Evolutionary conservation across 2,113 vertebrate genomes (phyloP).

Genomic region (Zeus faber): DNA sequence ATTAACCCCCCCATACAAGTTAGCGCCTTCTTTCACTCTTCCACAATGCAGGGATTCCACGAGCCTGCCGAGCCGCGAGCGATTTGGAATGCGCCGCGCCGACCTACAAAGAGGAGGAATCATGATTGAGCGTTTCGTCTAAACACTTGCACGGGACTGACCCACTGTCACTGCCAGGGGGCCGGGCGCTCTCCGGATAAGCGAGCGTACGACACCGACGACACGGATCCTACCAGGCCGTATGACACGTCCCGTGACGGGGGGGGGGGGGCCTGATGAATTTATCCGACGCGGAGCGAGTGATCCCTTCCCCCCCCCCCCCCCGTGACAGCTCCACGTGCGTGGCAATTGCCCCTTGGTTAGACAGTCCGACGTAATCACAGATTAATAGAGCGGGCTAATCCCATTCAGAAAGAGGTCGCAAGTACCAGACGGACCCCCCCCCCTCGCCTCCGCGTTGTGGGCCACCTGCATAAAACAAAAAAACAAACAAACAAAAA

Average conservation of each 20-base stretch:
- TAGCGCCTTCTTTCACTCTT: constrained; percentile 58
- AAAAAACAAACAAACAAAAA: not conserved
- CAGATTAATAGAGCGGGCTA: constrained; percentile 75
- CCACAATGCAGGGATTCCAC: constrained; percentile 72
- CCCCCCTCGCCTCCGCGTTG: constrained; percentile 32
- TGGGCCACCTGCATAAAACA: constrained; percentile 18
- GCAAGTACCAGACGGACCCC: constrained; percentile 46
- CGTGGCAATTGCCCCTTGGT: constrained; percentile 28
- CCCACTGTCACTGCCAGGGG: constrained; percentile 34
- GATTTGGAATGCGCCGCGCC: constrained; percentile 74
- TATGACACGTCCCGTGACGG: constrained; percentile 5
- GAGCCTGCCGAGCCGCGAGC: constrained; percentile 66
- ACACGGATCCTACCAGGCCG: constrained; percentile 18
- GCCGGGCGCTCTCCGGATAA: constrained; percentile 23
- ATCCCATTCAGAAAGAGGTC: constrained; percentile 69
- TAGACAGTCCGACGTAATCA: constrained; percentile 65
- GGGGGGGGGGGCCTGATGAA: constrained; percentile 31
- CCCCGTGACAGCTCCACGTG: constrained; percentile 34
- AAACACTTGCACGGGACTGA: constrained; percentile 43
- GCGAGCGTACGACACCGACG: constrained; percentile 14
- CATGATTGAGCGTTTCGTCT: constrained; percentile 57
- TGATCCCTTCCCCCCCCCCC: constrained; percentile 24
- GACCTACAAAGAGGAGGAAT: constrained; percentile 57
- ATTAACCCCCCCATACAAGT: constrained; percentile 23
- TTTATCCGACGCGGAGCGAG: constrained; percentile 30